These are phyloP conservation scores for Acanthosoma haemorrhoidale DNA, from an alignment of 2,888 invertebrate genomes.

Conservation along the genomic window DNA sequence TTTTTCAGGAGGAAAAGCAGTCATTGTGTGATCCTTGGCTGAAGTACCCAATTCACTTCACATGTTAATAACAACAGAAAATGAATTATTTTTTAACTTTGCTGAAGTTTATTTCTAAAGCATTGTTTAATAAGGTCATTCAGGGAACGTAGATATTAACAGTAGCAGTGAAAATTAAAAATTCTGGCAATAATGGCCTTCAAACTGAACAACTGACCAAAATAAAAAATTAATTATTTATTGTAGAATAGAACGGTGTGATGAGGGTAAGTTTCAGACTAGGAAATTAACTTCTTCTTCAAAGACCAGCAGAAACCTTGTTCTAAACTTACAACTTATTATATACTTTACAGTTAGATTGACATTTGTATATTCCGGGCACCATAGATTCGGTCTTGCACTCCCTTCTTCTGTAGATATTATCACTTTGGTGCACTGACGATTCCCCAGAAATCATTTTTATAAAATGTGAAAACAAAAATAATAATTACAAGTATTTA, in stretches of 20 bases:
- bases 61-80: too few relatives aligned
- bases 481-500: constrained; percentile 23
- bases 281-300: constrained; percentile 18
- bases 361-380: constrained; percentile 35
- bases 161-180: too few relatives aligned
- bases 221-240: background rate
- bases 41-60: constrained; percentile 3
- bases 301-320: constrained; percentile 35
- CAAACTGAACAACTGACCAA: background rate
- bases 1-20: too few relatives aligned
- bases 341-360: constrained; percentile 27
- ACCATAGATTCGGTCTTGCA: constrained; percentile 27
- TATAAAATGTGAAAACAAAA: constrained; percentile 27
- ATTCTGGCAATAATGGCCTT: too few relatives aligned
- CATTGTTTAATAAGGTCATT: background rate
- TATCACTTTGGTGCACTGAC: constrained; percentile 24
- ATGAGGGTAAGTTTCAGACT: constrained; percentile 3
- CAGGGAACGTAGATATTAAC: constrained; percentile 1
- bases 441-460: constrained; percentile 13
- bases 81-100: too few relatives aligned
- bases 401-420: constrained; percentile 22
- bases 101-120: background rate
- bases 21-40: too few relatives aligned
- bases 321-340: constrained; percentile 32
- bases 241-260: constrained; percentile 18